phyloP scores from a whole-genome alignment of 2,113 vertebrate genomes.

The Orthonyx spaldingii region DNA sequence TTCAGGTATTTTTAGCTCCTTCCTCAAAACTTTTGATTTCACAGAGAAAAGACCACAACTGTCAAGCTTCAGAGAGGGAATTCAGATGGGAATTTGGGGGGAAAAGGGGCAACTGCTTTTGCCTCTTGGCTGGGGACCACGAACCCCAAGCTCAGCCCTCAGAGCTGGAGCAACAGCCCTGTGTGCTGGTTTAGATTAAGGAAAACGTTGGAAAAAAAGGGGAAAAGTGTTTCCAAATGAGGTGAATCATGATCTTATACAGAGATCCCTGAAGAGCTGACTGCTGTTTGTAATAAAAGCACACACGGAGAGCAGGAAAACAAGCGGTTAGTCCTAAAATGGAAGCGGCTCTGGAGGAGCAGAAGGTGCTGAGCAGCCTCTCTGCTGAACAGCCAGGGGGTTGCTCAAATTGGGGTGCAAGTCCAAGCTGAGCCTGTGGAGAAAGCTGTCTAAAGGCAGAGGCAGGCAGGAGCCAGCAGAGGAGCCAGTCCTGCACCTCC shows the following conservation, averaged over 20 bases:
- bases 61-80: not conserved
- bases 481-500: not conserved
- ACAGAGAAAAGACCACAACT: not conserved
- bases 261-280: conserved; percentile 53
- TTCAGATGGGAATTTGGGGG: accelerated
- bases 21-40: not conserved
- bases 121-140: not conserved
- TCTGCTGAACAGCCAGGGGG: not conserved
- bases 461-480: not conserved
- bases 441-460: not conserved
- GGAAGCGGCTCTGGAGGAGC: not conserved
- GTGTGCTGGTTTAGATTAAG: conserved; percentile 50
- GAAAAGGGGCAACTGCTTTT: not conserved
- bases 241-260: conserved; percentile 55
- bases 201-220: not conserved
- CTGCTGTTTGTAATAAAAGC: conserved; percentile 59
- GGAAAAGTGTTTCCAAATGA: conserved; percentile 37
- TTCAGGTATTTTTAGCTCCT: conserved; percentile 19
- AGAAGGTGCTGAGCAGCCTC: not conserved
- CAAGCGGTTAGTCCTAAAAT: not conserved
- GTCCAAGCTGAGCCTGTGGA: not conserved
- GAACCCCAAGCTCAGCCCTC: not conserved
- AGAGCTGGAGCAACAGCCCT: not conserved
- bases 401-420: accelerated
- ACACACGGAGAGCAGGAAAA: not conserved